Percentiles rank a stretch among this genome's conserved stretches.
Evolutionary conservation across 2,797 vertebrate genomes (phyloP).

Genomic region (Tolypeutes matacus): DNA sequence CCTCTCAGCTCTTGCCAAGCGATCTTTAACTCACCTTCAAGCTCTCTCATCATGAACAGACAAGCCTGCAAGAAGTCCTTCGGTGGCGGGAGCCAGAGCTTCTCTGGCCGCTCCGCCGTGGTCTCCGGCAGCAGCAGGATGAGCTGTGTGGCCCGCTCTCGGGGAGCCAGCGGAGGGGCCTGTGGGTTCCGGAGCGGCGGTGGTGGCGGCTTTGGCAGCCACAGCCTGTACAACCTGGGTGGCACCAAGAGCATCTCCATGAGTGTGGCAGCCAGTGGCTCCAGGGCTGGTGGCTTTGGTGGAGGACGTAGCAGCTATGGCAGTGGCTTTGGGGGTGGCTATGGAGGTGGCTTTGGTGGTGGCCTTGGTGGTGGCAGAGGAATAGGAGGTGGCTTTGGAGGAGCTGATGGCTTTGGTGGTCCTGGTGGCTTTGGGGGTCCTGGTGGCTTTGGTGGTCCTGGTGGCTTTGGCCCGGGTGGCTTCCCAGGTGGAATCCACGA

Average conservation of each 20-base stretch:
- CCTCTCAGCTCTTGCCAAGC: constrained; percentile 33
- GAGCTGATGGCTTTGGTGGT: background rate
- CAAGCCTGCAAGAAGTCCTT: constrained; percentile 71
- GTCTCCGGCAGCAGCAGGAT: constrained; percentile 84
- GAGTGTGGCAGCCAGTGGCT: constrained; percentile 73
- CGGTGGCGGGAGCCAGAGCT: constrained; percentile 87
- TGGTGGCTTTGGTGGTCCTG: constrained; percentile 35
- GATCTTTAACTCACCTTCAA: background rate
- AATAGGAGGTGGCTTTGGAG: constrained; percentile 49
- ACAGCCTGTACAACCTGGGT: constrained; percentile 85
- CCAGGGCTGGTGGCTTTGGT: constrained; percentile 71
- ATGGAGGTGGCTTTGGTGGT: constrained; percentile 22
- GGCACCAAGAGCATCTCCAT: constrained; percentile 82
- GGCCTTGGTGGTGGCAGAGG: background rate
- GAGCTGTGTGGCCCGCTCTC: constrained; percentile 80
- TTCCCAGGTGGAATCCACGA: constrained; percentile 84
- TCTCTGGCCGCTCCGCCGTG: constrained; percentile 88
- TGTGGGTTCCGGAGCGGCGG: constrained; percentile 73
- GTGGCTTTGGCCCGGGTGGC: constrained; percentile 23
- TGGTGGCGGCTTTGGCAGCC: constrained; percentile 79
- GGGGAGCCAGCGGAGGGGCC: constrained; percentile 81
- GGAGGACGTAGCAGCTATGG: constrained; percentile 63
- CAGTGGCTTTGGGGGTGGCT: background rate
- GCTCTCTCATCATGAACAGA: constrained; percentile 72
- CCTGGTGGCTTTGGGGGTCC: background rate